Conservation (phyloP, 2,888 invertebrate genomes). For the Mechanitis mazaeus region DNA sequence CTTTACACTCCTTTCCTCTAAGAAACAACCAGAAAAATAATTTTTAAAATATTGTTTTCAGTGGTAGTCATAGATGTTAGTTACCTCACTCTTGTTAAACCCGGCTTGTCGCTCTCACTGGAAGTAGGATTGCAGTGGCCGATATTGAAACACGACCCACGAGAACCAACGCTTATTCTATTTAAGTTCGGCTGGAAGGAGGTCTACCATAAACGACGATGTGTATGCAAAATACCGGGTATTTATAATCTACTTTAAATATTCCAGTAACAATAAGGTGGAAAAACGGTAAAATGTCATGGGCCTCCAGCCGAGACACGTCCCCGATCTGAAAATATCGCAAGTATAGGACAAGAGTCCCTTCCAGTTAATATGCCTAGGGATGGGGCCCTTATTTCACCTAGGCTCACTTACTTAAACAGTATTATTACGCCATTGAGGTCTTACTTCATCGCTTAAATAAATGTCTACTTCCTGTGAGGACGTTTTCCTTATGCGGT, state of each 20-base stretch:
- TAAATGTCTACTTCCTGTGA: no score
- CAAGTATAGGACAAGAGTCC: no score
- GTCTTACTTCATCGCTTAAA: no score
- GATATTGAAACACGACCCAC: slow-evolving; percentile 42
- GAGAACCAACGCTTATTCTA: slow-evolving; percentile 50
- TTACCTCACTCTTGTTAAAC: slow-evolving; percentile 31
- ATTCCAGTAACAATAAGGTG: slow-evolving; percentile 5
- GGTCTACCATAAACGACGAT: slow-evolving; percentile 33
- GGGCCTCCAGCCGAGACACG: no score
- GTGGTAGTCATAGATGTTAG: slow-evolving; percentile 50
- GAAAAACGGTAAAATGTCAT: no score
- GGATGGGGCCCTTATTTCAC: no score
- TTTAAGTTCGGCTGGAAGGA: slow-evolving; percentile 57
- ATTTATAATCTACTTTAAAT: slow-evolving; percentile 2
- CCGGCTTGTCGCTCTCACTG: slow-evolving; percentile 39
- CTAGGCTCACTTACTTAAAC: no score
- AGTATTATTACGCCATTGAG: no score
- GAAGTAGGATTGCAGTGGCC: slow-evolving; percentile 53
- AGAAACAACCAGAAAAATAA: neutral
- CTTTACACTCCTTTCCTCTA: no score
- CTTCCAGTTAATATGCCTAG: no score
- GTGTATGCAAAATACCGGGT: slow-evolving; percentile 56
- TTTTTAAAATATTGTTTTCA: slow-evolving; percentile 27
- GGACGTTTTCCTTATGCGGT: no score
- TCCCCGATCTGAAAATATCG: no score